phyloP scores from a whole-genome alignment of 1,140 invertebrate genomes.

The Rhagoletis pomonella region DNA sequence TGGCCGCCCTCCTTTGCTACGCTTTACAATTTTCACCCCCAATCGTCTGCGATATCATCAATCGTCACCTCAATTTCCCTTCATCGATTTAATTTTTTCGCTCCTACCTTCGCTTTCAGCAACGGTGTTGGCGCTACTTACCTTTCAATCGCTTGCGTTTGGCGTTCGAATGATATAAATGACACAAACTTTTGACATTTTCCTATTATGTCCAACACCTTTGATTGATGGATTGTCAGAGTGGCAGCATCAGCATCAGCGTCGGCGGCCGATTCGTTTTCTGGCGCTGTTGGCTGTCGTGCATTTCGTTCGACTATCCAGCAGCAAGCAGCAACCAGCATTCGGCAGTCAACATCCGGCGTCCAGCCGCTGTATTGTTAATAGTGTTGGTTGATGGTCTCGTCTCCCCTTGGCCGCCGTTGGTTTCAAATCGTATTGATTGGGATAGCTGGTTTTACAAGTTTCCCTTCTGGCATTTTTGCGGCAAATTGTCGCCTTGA shows the following conservation, averaged over 20 bases:
- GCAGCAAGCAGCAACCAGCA: background rate
- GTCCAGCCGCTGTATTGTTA: constrained; percentile 19
- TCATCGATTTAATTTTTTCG: background rate
- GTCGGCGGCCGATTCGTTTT: background rate
- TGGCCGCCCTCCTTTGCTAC: too few species aligned
- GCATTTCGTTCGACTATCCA: background rate
- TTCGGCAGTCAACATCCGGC: background rate
- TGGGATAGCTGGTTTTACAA: constrained; percentile 20
- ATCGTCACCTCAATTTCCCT: background rate
- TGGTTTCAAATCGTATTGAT: constrained; percentile 50
- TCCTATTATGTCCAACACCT: constrained; percentile 55
- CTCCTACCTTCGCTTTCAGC: background rate
- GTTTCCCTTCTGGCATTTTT: background rate
- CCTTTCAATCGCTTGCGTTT: background rate
- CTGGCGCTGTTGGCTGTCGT: background rate
- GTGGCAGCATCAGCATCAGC: too few species aligned
- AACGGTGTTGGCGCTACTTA: background rate
- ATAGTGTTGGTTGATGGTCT: constrained; percentile 31
- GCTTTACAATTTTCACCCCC: background rate
- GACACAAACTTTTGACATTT: constrained; percentile 55
- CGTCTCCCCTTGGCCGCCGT: background rate
- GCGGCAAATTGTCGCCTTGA: constrained; percentile 4
- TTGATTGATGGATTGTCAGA: constrained; percentile 54
- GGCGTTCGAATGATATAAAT: constrained; percentile 51
- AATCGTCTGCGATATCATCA: too few species aligned